These are phyloP conservation scores for Alexandromys fortis DNA, from an alignment of 2,113 vertebrate species.

Conservation along the genomic window DNA sequence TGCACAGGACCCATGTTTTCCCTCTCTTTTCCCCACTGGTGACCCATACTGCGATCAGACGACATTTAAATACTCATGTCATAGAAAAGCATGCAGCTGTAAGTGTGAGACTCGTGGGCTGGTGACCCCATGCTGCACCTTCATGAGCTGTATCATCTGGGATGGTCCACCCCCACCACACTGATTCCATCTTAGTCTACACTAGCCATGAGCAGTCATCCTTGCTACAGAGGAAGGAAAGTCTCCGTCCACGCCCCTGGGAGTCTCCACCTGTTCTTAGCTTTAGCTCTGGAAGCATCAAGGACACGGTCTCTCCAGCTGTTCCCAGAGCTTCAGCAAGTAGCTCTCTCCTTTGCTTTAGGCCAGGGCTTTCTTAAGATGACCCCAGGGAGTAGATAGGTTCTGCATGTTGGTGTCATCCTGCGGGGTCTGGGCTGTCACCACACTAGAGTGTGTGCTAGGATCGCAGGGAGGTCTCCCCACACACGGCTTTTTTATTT, in stretches of 20 bases:
- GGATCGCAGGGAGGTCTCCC: background rate
- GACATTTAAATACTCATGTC: conserved; percentile 43
- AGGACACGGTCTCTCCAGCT: background rate
- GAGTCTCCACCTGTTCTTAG: background rate
- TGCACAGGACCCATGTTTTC: background rate
- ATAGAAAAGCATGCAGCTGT: conserved; percentile 74
- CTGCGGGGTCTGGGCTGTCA: background rate
- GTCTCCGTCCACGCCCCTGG: background rate
- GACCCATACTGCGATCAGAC: conserved; percentile 75
- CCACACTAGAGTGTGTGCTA: background rate
- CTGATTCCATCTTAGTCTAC: background rate
- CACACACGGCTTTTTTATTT: background rate
- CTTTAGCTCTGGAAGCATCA: background rate
- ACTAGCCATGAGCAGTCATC: background rate
- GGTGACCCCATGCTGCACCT: background rate
- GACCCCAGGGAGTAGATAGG: background rate
- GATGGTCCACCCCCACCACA: too few relatives aligned
- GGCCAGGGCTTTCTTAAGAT: background rate
- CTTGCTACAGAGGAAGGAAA: background rate
- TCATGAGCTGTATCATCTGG: background rate
- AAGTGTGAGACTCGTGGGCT: conserved; percentile 68
- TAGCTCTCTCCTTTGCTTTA: background rate
- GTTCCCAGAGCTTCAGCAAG: background rate
- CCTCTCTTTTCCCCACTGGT: background rate
- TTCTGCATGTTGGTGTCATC: background rate